Percentiles rank a stretch among this genome's conserved stretches.
These are phyloP conservation scores for Oscheius sp. DNA, from an alignment of 2,888 invertebrate genomes.

Conservation along the genomic window DNA sequence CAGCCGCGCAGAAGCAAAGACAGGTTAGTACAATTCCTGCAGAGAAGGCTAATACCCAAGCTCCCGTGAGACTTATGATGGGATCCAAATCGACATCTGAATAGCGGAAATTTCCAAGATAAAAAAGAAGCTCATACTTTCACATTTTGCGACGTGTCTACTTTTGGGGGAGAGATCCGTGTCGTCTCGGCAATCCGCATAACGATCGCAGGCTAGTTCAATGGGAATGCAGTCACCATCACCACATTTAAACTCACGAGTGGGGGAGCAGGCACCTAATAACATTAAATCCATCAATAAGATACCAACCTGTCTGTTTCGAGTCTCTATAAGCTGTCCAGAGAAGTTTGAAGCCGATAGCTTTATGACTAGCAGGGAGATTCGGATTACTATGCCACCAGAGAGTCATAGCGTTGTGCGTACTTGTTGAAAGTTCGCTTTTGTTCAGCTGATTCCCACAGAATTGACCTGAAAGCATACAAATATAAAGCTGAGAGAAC, in stretches of 20 bases:
- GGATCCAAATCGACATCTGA: conserved; percentile 50
- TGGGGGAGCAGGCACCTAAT: conserved; percentile 29
- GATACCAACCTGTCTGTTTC: conserved; percentile 28
- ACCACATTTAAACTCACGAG: conserved; percentile 49
- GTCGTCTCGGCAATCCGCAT: conserved; percentile 53
- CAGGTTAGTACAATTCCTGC: conserved; percentile 37
- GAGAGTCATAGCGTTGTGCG: conserved; percentile 54
- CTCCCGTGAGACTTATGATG: conserved; percentile 44
- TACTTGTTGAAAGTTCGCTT: conserved; percentile 43
- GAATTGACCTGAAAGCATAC: conserved; percentile 46
- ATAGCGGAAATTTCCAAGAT: no score
- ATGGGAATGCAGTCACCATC: conserved; percentile 55
- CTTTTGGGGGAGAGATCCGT: conserved; percentile 45
- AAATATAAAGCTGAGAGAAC: background rate
- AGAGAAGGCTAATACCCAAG: conserved; percentile 41
- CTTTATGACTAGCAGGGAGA: conserved; percentile 24
- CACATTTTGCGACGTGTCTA: conserved; percentile 51
- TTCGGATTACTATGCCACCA: conserved; percentile 57
- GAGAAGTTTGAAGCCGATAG: conserved; percentile 52
- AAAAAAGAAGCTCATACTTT: conserved; percentile 37
- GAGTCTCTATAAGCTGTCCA: conserved; percentile 49
- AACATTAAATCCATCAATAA: conserved; percentile 18
- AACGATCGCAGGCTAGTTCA: conserved; percentile 51
- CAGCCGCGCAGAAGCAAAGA: conserved; percentile 38
- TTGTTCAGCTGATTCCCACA: conserved; percentile 49